Evolutionary conservation across 2,888 invertebrate species (phyloP).

Genomic region (Ectobius pallidus): DNA sequence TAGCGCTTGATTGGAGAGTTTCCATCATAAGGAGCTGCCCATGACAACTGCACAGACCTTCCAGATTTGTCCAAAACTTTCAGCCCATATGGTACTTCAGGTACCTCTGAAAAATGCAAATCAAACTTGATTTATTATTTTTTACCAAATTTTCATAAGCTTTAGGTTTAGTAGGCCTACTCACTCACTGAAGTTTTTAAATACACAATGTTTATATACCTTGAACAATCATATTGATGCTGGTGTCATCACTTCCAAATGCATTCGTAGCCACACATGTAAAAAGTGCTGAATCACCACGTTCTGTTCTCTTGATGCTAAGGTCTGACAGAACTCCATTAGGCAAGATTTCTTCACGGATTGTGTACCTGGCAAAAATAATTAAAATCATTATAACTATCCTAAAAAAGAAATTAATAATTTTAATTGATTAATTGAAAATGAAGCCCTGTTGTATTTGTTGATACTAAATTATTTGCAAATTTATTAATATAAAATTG

Average conservation of each 20-base stretch:
- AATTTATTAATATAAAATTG: too few relatives aligned
- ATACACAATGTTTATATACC: too few relatives aligned
- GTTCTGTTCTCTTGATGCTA: constrained; percentile 87
- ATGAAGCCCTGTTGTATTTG: too few relatives aligned
- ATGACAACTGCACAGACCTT: constrained; percentile 86
- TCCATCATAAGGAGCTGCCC: constrained; percentile 92
- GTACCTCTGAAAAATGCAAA: constrained; percentile 67
- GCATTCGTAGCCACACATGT: constrained; percentile 93
- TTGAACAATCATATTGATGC: constrained; percentile 93
- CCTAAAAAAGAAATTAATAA: too few relatives aligned
- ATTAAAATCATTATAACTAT: too few relatives aligned
- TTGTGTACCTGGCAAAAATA: constrained; percentile 53
- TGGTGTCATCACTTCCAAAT: constrained; percentile 93
- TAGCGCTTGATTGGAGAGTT: constrained; percentile 89
- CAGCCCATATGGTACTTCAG: constrained; percentile 87
- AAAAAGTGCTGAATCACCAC: constrained; percentile 87
- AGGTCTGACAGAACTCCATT: constrained; percentile 88
- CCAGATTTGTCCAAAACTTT: constrained; percentile 91
- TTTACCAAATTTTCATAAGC: too few relatives aligned
- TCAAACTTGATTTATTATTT: not conserved
- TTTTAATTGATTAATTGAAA: too few relatives aligned
- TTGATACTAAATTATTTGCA: too few relatives aligned
- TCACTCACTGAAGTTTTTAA: too few relatives aligned
- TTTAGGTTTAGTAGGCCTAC: too few relatives aligned
- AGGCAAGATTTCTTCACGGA: constrained; percentile 80